phyloP scores from a whole-genome alignment of 2,888 invertebrate species.

The Saturnia pavonia region DNA sequence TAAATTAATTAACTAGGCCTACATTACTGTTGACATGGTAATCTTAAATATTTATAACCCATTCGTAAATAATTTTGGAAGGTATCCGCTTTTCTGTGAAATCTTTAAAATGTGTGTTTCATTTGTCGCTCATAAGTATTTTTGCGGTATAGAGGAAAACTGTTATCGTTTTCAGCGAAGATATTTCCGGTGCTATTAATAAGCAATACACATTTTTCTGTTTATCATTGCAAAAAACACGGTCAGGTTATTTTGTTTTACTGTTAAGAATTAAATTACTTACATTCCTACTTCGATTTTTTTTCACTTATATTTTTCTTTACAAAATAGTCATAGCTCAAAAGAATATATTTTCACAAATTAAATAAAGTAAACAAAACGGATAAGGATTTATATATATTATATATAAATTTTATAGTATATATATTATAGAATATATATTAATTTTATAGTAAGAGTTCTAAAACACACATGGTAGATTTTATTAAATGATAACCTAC shows the following conservation, averaged over 20 bases:
- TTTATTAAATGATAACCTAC: slow-evolving; percentile 39
- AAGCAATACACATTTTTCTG: neutral
- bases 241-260: neutral
- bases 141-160: slow-evolving; percentile 7
- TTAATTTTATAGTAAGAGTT: neutral
- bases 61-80: slow-evolving; percentile 21
- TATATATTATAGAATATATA: too few relatives aligned
- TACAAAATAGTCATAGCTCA: neutral
- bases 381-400: neutral
- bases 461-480: slow-evolving; percentile 12
- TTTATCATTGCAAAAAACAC: neutral
- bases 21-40: slow-evolving; percentile 15
- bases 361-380: neutral
- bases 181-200: slow-evolving; percentile 12
- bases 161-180: slow-evolving; percentile 12
- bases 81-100: slow-evolving; percentile 5
- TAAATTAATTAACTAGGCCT: slow-evolving; percentile 22
- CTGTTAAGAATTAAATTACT: neutral
- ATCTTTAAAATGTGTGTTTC: slow-evolving; percentile 15
- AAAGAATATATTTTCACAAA: neutral
- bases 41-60: slow-evolving; percentile 21
- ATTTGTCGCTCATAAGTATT: slow-evolving; percentile 14
- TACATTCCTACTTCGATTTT: neutral
- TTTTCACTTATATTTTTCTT: neutral
- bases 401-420: neutral